phyloP scores from a whole-genome alignment of 2,113 vertebrate species.

The Aix galericulata region DNA sequence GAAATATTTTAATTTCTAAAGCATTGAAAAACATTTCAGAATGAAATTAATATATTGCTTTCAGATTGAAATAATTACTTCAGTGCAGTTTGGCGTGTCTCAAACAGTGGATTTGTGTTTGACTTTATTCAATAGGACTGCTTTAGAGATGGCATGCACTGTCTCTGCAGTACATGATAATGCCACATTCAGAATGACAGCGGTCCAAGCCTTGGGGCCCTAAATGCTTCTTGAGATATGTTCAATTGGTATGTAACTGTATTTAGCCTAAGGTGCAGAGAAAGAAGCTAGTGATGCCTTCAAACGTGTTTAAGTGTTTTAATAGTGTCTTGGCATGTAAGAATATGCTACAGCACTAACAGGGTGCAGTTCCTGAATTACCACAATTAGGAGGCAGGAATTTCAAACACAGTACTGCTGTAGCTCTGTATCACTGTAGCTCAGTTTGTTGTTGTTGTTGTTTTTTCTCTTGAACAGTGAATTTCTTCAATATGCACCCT shows the following conservation, averaged over 20 bases:
- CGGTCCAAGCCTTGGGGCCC: conserved; percentile 67
- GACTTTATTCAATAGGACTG: conserved; percentile 75
- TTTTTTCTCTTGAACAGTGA: background rate
- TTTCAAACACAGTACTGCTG: background rate
- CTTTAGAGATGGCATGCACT: conserved; percentile 57
- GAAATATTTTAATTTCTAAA: background rate
- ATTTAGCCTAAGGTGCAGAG: conserved; percentile 70
- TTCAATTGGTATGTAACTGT: conserved; percentile 77
- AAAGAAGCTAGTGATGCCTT: conserved; percentile 77
- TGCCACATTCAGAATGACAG: conserved; percentile 77
- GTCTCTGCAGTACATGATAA: conserved; percentile 54
- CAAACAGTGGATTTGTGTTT: conserved; percentile 71
- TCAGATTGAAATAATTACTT: conserved; percentile 62
- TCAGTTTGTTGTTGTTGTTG: background rate
- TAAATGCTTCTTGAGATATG: conserved; percentile 77
- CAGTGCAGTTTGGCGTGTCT: conserved; percentile 48
- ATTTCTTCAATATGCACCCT: background rate
- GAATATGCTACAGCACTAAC: conserved; percentile 9
- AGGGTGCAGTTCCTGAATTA: background rate
- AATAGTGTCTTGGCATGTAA: conserved; percentile 68
- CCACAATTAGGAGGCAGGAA: conserved; percentile 17
- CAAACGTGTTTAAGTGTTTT: conserved; percentile 77
- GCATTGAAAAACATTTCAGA: background rate
- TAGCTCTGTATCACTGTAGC: background rate
- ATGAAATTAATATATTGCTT: conserved; percentile 58